A percentile compares a stretch with the other conserved stretches of the same genome.
phyloP scores from a whole-genome alignment of 2,797 vertebrate species.

The Tachyglossus aculeatus region DNA sequence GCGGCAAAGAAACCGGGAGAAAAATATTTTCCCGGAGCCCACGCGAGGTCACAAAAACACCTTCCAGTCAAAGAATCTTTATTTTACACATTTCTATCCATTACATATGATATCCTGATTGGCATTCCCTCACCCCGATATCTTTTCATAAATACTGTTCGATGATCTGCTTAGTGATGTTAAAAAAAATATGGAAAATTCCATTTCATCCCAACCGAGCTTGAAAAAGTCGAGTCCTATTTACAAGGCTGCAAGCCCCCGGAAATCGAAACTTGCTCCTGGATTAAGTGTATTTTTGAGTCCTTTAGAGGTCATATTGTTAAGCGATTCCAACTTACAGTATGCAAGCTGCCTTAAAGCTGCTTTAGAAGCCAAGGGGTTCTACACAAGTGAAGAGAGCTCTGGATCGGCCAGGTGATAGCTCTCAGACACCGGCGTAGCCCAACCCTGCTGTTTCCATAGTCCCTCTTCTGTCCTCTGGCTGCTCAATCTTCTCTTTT shows the following conservation, averaged over 20 bases:
- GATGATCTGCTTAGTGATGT: conserved; percentile 28
- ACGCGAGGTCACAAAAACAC: neutral
- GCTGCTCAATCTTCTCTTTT: neutral
- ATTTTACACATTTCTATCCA: conserved; percentile 64
- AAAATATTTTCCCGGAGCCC: neutral
- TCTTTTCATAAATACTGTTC: conserved; percentile 30
- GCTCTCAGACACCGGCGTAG: neutral
- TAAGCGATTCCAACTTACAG: conserved; percentile 19
- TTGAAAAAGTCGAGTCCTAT: conserved; percentile 8
- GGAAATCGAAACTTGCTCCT: conserved; percentile 7
- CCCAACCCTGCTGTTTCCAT: neutral
- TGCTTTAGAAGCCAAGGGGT: conserved; percentile 26
- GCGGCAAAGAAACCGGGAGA: neutral
- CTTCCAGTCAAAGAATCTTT: conserved; percentile 54
- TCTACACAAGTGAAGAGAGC: neutral
- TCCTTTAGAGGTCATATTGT: conserved; percentile 27
- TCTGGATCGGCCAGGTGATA: neutral
- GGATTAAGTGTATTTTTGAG: neutral
- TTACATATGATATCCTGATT: conserved; percentile 26
- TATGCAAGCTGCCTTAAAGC: conserved; percentile 33
- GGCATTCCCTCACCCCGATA: neutral
- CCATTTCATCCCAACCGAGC: conserved; percentile 15
- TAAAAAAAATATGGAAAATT: conserved; percentile 47
- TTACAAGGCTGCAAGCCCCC: conserved; percentile 32
- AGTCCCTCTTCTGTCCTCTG: neutral